Conservation (phyloP, 1,140 invertebrate species). For the Panagrolaimus sp. region DNA sequence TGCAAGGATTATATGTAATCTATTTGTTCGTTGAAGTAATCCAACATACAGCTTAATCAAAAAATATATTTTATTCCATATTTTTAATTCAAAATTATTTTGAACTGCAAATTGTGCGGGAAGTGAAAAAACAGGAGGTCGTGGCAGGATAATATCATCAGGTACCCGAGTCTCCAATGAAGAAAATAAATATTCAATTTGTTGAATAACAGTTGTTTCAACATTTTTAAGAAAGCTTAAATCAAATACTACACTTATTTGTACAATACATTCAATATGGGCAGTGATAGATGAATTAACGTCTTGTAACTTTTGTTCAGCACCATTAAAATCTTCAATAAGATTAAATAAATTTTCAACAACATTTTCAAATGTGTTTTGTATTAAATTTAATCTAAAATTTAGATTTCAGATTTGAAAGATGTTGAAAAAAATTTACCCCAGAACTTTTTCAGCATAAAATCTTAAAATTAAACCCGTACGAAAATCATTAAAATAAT, state of each 20-base stretch:
- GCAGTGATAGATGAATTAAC: neutral
- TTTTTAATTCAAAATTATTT: neutral
- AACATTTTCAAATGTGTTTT: neutral
- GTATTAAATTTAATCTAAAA: neutral
- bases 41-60: neutral
- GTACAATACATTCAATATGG: conserved; percentile 8
- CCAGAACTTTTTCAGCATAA: conserved; percentile 3
- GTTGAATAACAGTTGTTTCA: conserved; percentile 2
- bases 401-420: neutral
- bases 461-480: neutral
- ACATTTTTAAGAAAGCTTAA: neutral
- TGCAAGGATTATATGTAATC: neutral
- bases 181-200: conserved; percentile 3
- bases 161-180: neutral
- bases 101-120: conserved; percentile 4
- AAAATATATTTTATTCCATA: conserved; percentile 13
- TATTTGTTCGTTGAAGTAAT: conserved; percentile 13
- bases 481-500: conserved; percentile 13
- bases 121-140: neutral
- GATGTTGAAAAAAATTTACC: neutral
- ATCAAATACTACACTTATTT: neutral
- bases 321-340: neutral
- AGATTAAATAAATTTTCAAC: conserved; percentile 7
- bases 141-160: neutral
- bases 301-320: neutral